These are phyloP conservation scores for Coecobrya sp. DNA, from an alignment of 2,888 invertebrate genomes.

Conservation along the genomic window DNA sequence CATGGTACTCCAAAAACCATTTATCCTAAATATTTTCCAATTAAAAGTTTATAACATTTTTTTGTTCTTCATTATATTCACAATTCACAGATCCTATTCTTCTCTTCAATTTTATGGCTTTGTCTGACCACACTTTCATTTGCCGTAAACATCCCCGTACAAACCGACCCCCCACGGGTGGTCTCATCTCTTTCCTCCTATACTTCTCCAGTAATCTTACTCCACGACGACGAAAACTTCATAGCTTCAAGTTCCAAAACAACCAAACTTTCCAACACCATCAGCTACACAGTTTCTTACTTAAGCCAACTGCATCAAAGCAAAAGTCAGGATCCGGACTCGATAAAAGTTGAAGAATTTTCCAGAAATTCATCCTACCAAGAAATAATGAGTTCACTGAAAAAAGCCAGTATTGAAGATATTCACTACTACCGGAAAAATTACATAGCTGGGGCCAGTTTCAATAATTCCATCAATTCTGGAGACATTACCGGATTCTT, in stretches of 20 bases:
- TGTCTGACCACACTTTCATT: neutral
- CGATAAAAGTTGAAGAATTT: neutral
- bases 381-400: neutral
- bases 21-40: too few species aligned
- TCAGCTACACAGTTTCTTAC: neutral
- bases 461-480: neutral
- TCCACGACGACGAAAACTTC: neutral
- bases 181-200: neutral
- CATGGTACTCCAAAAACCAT: too few species aligned
- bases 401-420: neutral
- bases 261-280: neutral
- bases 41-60: neutral
- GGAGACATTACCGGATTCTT: constrained; percentile 9
- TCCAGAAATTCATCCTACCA: neutral
- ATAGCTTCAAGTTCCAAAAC: neutral
- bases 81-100: neutral
- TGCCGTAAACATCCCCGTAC: neutral
- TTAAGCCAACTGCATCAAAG: neutral
- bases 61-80: neutral
- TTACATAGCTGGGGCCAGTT: constrained; percentile 3
- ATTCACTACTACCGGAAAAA: neutral
- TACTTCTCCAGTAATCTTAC: neutral
- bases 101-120: neutral
- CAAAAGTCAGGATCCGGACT: neutral
- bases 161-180: neutral